Evolutionary conservation across 2,888 invertebrate species (phyloP), one percentile per base, ranked within the genome.

Genomic region (Steromphala cineraria): DNA sequence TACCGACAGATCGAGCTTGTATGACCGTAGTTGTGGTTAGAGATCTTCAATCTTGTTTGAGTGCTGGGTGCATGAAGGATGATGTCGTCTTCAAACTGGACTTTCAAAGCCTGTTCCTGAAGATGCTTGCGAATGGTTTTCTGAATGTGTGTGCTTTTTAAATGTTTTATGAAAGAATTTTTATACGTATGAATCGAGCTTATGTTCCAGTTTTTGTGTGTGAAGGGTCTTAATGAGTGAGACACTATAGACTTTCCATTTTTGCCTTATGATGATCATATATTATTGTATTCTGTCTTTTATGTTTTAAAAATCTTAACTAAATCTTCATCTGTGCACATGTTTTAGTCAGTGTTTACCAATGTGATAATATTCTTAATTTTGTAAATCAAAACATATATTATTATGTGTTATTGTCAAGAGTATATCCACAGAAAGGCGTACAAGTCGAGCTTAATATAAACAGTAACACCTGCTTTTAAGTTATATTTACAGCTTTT

Each of bases 1-100:
- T 99, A 98, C 95, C 95, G 98, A 88, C 97, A 97, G 95, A 97
- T 98, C 94, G 98, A 98, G 86, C 82, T 86, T 15, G 89, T 91
- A 28, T 84, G 84, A 84, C 81, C 31, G 5, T 67, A 78, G 46
- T 24, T 31, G 40, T n/a, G 15, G 15, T 62, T 78, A 24, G 21
- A 36, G 24, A 67, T 67, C n/a, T 67, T 67, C 36, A 31, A 67
- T 21, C 67, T 36, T n/a, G 28, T 24, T 17, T 28, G 24, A 31
- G 17, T 67, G 24, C 36, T 67, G 5, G 4, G 19, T 19, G 19
- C 4, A 56, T 56, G 24, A 15, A 36, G 4, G 31, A 15, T 13
- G 21, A 4, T 21, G 24, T 4, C 36, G 15, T 67, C 36, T 67
- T 67, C 17, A 24, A 21, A 67, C 67, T 31, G 28, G n/a, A 67